Evolutionary conservation across 92 coral and sea anemone genomes (phyloP).

Genomic region (Parazoanthus darwini): DNA sequence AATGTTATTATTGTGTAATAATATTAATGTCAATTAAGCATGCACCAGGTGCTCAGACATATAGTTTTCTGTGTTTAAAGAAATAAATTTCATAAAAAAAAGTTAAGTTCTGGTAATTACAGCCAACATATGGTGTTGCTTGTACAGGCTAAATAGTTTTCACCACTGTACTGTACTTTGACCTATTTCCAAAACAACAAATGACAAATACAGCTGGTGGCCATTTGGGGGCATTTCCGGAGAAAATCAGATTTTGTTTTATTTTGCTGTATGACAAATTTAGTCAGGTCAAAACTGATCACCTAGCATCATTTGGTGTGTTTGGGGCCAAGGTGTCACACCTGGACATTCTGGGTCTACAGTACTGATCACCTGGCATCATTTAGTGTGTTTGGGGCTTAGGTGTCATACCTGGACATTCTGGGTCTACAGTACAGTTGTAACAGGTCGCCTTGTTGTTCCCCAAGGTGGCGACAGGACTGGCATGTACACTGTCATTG

Average conservation of each 20-base stretch:
- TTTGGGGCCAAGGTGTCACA: not conserved
- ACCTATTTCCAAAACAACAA: too few species aligned
- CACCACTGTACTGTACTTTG: too few species aligned
- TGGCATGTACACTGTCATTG: slow-evolving; percentile 30
- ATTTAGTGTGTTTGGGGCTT: not conserved
- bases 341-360: slow-evolving; percentile 21
- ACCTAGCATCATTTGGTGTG: not conserved
- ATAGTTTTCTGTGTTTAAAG: too few species aligned
- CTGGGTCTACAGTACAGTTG: slow-evolving; percentile 26
- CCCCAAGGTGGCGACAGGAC: slow-evolving; percentile 12
- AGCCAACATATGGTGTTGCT: too few species aligned
- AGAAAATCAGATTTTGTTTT: too few species aligned
- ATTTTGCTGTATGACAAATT: not conserved
- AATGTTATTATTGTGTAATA: too few species aligned
- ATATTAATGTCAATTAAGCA: not conserved
- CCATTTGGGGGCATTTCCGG: too few species aligned
- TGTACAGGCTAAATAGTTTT: too few species aligned
- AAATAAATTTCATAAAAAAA: too few species aligned
- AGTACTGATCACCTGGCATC: not conserved
- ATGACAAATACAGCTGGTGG: too few species aligned
- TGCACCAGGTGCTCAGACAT: too few species aligned
- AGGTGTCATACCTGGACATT: slow-evolving; percentile 27
- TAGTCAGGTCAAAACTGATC: not conserved
- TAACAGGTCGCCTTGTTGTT: slow-evolving; percentile 10
- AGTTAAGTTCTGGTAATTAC: too few species aligned